Evolutionary conservation across 2,113 vertebrate species (phyloP).

Genomic region (Amblyornis subalaris): DNA sequence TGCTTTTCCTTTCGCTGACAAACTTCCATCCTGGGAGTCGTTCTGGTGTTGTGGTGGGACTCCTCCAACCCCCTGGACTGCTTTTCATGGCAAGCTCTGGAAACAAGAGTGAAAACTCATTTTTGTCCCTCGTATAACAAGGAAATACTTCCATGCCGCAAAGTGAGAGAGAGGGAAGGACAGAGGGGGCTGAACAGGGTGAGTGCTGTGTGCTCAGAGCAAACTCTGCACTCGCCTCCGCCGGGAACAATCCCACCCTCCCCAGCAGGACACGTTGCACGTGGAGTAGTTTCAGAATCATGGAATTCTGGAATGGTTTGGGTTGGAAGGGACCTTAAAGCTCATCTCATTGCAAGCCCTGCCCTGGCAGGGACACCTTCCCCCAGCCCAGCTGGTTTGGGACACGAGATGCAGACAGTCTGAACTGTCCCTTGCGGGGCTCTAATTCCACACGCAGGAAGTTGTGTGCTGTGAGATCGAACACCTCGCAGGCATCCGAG

Average conservation of each 20-base stretch:
- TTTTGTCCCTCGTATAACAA: fast-evolving
- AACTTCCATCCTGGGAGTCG: not conserved
- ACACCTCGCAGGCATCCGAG: not conserved
- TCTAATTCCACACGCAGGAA: not conserved
- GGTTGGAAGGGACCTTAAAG: not conserved
- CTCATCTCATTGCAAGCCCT: not conserved
- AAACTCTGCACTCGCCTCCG: fast-evolving
- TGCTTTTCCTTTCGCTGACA: not conserved
- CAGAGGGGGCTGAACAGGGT: not conserved
- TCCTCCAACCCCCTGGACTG: not conserved
- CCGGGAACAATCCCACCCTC: not conserved
- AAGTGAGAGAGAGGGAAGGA: not conserved
- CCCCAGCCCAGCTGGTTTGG: not conserved
- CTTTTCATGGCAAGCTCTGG: not conserved
- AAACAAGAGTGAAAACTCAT: not conserved
- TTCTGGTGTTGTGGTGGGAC: not conserved
- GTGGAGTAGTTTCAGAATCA: not conserved
- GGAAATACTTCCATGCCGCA: not conserved
- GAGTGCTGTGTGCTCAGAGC: not conserved
- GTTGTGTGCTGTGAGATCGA: not conserved
- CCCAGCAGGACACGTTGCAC: not conserved
- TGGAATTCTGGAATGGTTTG: not conserved
- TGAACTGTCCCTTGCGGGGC: not conserved
- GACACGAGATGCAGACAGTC: not conserved
- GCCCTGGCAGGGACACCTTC: not conserved